Conservation (phyloP, 2,888 invertebrate genomes). For the Acleris cristana region DNA sequence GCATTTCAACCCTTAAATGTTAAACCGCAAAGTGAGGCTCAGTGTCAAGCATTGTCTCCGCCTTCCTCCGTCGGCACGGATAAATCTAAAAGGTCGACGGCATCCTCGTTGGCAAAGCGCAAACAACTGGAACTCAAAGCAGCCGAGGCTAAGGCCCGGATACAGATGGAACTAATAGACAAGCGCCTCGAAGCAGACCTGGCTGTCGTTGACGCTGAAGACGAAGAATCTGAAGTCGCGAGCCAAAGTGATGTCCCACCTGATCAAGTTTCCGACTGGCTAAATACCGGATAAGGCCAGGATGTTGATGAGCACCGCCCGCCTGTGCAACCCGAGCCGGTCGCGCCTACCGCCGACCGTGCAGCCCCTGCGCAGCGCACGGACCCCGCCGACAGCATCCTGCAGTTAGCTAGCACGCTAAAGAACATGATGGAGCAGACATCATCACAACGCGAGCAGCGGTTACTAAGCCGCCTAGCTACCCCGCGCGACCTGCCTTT, state of each 20-base stretch:
- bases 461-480: conserved; percentile 28
- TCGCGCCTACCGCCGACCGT: conserved; percentile 3
- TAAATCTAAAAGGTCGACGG: conserved; percentile 18
- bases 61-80: neutral
- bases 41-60: neutral
- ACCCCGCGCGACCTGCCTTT: conserved; percentile 39
- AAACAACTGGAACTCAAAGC: conserved; percentile 37
- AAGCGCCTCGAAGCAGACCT: conserved; percentile 33
- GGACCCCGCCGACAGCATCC: conserved; percentile 1
- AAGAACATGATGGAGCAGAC: conserved; percentile 31
- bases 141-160: conserved; percentile 40
- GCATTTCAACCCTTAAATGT: neutral
- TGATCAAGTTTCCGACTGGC: neutral
- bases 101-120: conserved; percentile 21
- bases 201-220: conserved; percentile 20
- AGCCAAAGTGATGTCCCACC: neutral
- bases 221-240: conserved; percentile 2
- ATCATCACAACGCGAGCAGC: conserved; percentile 11
- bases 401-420: conserved; percentile 20
- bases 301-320: neutral
- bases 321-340: conserved; percentile 3
- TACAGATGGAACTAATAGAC: conserved; percentile 32
- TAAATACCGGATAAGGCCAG: neutral
- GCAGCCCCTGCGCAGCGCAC: neutral
- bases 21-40: neutral